phyloP scores from a whole-genome alignment of 2,888 invertebrate genomes.

The Heliconius aoede region DNA sequence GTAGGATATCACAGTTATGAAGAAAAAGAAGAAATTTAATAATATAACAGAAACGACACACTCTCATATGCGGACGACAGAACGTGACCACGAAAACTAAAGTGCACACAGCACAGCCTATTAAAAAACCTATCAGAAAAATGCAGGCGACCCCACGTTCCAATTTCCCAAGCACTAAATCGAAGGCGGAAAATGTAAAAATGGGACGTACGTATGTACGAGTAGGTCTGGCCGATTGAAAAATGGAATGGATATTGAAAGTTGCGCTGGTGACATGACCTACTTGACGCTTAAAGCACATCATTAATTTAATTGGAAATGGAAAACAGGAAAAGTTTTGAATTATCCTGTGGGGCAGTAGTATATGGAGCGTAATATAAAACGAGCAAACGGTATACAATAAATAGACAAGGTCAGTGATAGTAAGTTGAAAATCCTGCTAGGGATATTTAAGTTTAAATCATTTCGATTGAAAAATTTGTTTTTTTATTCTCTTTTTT shows the following conservation, averaged over 20 bases:
- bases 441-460: background rate
- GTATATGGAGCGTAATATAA: background rate
- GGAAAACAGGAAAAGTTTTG: background rate
- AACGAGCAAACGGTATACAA: no score
- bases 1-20: no score
- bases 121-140: conserved; percentile 30
- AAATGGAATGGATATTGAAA: conserved; percentile 33
- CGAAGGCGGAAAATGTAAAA: conserved; percentile 48
- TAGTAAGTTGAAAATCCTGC: background rate
- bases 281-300: conserved; percentile 19
- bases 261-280: conserved; percentile 38
- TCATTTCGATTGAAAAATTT: background rate
- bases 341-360: background rate
- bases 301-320: conserved; percentile 9
- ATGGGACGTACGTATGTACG: conserved; percentile 48
- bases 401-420: background rate
- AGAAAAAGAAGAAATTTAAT: no score
- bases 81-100: conserved; percentile 13
- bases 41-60: background rate
- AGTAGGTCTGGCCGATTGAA: conserved; percentile 38
- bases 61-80: background rate
- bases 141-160: conserved; percentile 34
- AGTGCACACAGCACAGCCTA: conserved; percentile 3
- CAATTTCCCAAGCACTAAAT: conserved; percentile 44
- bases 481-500: no score